phyloP scores from a whole-genome alignment of 2,888 invertebrate genomes.

The Rhagonycha lutea region DNA sequence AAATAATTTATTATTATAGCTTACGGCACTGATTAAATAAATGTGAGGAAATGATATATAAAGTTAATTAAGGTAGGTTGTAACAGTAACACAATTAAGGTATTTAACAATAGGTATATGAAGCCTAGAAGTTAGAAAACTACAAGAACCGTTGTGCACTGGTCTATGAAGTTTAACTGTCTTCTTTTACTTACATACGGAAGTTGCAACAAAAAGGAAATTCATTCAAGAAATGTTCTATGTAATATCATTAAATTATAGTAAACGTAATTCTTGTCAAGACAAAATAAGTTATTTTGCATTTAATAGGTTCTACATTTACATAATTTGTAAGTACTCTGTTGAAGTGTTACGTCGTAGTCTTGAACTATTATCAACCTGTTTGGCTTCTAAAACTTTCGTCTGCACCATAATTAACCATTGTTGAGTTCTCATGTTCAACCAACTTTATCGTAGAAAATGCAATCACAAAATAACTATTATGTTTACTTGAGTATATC shows the following conservation, averaged over 20 bases:
- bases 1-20: not conserved
- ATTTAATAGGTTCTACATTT: no score
- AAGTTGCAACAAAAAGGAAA: not conserved
- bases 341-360: no score
- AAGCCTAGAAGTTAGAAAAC: not conserved
- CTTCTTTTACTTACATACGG: not conserved
- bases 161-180: slow-evolving; percentile 14
- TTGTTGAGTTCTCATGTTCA: not conserved
- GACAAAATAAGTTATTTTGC: not conserved
- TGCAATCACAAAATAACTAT: not conserved
- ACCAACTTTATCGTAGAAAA: not conserved
- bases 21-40: not conserved
- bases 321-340: no score
- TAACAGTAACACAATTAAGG: not conserved
- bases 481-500: not conserved
- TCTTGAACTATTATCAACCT: not conserved
- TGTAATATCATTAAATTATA: not conserved
- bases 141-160: slow-evolving; percentile 16
- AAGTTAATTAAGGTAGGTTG: not conserved
- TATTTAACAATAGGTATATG: not conserved
- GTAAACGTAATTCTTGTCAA: not conserved
- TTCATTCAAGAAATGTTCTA: not conserved
- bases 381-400: not conserved
- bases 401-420: not conserved
- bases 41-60: not conserved